Evolutionary conservation across 2,113 vertebrate species (phyloP).

Genomic region (Panthera leo): DNA sequence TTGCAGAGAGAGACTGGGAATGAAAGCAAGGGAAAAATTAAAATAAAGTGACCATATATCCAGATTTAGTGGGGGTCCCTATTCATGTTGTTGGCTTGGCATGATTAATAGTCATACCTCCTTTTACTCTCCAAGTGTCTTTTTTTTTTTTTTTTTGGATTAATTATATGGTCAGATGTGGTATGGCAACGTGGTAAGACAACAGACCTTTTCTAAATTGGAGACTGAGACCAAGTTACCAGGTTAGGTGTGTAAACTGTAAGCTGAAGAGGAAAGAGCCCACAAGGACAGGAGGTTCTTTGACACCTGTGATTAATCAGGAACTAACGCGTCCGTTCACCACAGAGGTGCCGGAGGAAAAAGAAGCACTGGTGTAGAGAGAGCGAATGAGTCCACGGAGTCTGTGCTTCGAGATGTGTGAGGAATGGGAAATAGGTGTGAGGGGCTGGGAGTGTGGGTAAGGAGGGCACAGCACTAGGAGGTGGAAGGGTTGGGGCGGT

Average conservation of each 20-base stretch:
- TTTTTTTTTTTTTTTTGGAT: background rate
- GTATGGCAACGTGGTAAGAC: background rate
- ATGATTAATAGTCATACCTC: background rate
- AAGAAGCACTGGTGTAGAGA: background rate
- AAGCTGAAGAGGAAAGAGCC: background rate
- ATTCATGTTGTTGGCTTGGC: background rate
- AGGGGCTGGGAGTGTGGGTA: accelerated
- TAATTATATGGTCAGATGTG: background rate
- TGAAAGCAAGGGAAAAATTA: background rate
- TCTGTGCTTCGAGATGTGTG: background rate
- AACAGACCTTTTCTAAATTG: background rate
- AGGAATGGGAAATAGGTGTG: background rate
- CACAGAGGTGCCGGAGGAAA: background rate
- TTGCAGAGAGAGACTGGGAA: background rate
- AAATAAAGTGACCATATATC: background rate
- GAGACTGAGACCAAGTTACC: background rate
- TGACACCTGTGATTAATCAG: background rate
- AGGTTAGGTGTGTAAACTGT: background rate
- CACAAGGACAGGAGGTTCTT: background rate
- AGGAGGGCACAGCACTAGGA: background rate
- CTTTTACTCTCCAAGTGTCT: background rate
- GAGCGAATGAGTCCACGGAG: background rate
- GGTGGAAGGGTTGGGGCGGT: background rate
- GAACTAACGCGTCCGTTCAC: background rate
- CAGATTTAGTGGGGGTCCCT: background rate